Evolutionary conservation across 2,113 vertebrate genomes (phyloP), one percentile per base, ranked within the genome.

Genomic region (Astur gentilis): DNA sequence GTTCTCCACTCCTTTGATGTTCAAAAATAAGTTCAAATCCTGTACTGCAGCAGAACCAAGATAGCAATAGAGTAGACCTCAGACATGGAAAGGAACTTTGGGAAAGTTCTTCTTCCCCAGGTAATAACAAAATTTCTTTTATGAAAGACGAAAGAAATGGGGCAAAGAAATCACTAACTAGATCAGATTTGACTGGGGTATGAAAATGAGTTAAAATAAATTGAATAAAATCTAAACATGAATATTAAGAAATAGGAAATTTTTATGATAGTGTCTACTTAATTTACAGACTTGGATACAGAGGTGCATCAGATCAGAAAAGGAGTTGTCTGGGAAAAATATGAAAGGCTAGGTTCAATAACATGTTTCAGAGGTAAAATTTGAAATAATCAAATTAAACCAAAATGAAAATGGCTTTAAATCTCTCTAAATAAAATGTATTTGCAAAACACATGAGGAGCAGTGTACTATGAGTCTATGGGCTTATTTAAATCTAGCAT

Each of bases 141-240:
- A 36, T 44, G 23, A 95, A 72, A 90, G 88, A 75, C 72, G 60
- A 71, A 96, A 93, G 62, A 94, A 84, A 84, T 60, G n/a, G 70
- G 42, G 50, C 32, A 85, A 64, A 55, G 55, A 84, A 90, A 79
- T 91, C 69, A 32, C 45, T 79, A 71, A 62, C 65, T 64, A 70
- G 65, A 94, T 93, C 38, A 75, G 81, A 87, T 89, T 87, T 71
- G 73, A 13, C 61, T 87, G 90, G 82, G 61, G 73, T 55, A 79
- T 84, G 61, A 75, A 96, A 94, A 34, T 82, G 72, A 93, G 69
- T 87, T 97, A 84, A 94, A 89, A 93, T 70, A 87, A 95, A 91
- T 87, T 31, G 69, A 91, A 87, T 89, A 60, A 82, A 95, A 91
- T 71, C 36, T 29, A 47, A 82, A 71, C 50, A 23, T 8, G 69